phyloP scores from a whole-genome alignment of 2,888 invertebrate genomes.

The Epiblema foenella region DNA sequence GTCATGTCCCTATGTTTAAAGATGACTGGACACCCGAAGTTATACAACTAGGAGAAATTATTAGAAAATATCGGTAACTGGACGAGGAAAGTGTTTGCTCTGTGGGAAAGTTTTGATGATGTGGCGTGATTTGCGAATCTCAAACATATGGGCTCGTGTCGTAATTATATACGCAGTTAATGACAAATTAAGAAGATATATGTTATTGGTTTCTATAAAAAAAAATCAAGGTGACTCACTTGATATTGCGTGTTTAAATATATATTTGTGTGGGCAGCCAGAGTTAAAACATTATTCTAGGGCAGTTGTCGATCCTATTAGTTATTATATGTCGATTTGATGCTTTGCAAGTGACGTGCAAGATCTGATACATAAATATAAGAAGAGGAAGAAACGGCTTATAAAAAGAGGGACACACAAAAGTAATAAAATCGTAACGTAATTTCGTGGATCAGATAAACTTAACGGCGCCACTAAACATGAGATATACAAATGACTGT shows the following conservation, averaged over 20 bases:
- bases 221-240: not conserved
- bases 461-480: constrained; percentile 38
- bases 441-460: constrained; percentile 45
- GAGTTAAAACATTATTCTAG: too few species aligned
- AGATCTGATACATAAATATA: not conserved
- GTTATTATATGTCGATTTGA: too few species aligned
- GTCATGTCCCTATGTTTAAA: not conserved
- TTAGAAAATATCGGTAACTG: constrained; percentile 46
- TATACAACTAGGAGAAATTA: constrained; percentile 44
- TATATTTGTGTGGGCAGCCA: too few species aligned
- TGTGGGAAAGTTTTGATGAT: constrained; percentile 47
- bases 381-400: too few species aligned
- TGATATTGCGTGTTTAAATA: not conserved
- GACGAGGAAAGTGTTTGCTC: constrained; percentile 45
- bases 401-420: constrained; percentile 7
- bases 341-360: not conserved
- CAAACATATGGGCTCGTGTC: constrained; percentile 29
- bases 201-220: not conserved
- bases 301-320: too few species aligned
- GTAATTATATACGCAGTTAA: constrained; percentile 17
- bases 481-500: constrained; percentile 49
- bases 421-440: constrained; percentile 11
- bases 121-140: constrained; percentile 40
- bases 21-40: constrained; percentile 35
- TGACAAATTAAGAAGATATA: constrained; percentile 2